phyloP scores from a whole-genome alignment of 2,797 vertebrate species.

The Salmo trutta region DNA sequence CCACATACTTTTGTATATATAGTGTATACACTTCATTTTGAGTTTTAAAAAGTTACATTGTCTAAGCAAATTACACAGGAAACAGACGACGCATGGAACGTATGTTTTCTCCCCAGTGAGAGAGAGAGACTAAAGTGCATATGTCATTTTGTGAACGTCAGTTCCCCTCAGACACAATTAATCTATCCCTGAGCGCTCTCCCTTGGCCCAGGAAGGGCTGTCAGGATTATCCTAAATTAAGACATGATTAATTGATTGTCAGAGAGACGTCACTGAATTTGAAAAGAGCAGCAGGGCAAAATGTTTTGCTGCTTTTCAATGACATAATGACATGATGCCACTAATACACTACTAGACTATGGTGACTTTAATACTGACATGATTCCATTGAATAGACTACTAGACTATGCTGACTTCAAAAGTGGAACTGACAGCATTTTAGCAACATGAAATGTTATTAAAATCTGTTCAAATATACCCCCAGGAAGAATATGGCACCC shows the following conservation, averaged over 20 bases:
- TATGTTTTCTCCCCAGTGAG: neutral
- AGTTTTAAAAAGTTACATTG: neutral
- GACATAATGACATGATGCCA: too few relatives aligned
- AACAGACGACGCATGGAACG: neutral
- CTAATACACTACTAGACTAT: too few relatives aligned
- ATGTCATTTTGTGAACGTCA: neutral
- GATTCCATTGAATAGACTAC: too few relatives aligned
- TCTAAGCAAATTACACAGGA: neutral
- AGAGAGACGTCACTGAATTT: neutral
- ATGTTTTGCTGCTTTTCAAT: neutral
- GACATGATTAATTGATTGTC: slow-evolving; percentile 26
- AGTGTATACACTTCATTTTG: neutral
- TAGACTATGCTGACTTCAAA: too few relatives aligned
- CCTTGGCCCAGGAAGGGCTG: slow-evolving; percentile 7
- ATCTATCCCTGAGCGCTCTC: slow-evolving; percentile 24
- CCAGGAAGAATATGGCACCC: too few relatives aligned
- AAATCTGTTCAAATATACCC: too few relatives aligned
- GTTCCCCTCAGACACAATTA: slow-evolving; percentile 12
- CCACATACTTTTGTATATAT: too few relatives aligned
- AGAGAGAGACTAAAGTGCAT: neutral
- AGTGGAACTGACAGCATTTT: too few relatives aligned
- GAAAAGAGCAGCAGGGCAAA: neutral
- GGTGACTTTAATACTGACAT: too few relatives aligned
- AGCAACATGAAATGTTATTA: too few relatives aligned
- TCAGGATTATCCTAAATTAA: slow-evolving; percentile 51